phyloP scores from a whole-genome alignment of 2,113 vertebrate genomes.

The Pterocles gutturalis region DNA sequence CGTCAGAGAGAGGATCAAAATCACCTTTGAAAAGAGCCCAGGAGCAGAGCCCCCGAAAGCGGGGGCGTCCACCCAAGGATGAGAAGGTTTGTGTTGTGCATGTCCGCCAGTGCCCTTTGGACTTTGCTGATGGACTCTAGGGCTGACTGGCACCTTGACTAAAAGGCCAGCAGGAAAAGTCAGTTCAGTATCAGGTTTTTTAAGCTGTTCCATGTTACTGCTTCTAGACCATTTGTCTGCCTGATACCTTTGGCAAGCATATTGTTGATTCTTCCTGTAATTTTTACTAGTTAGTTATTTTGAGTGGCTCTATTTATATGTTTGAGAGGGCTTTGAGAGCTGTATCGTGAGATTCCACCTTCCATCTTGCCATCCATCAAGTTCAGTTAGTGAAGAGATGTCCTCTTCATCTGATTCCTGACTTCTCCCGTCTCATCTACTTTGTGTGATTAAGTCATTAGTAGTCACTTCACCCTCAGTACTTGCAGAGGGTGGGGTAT shows the following conservation, averaged over 20 bases:
- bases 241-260: neutral
- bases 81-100: slow-evolving; percentile 90
- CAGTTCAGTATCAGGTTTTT: neutral
- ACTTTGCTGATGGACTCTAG: slow-evolving; percentile 50
- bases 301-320: neutral
- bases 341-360: neutral
- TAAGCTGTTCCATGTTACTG: neutral
- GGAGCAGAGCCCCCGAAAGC: slow-evolving; percentile 92
- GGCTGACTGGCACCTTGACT: slow-evolving; percentile 21
- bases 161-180: neutral
- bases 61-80: slow-evolving; percentile 88
- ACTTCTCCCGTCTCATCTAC: neutral
- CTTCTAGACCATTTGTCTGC: neutral
- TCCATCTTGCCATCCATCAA: neutral
- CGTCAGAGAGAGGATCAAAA: slow-evolving; percentile 81
- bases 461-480: neutral
- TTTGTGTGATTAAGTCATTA: neutral
- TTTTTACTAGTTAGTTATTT: neutral
- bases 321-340: slow-evolving; percentile 16
- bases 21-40: slow-evolving; percentile 84
- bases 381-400: neutral
- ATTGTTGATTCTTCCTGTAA: slow-evolving; percentile 11
- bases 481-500: neutral
- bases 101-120: slow-evolving; percentile 45
- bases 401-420: neutral